Evolutionary conservation across 2,113 vertebrate genomes (phyloP), one percentile per base, ranked within the genome.

Genomic region (Engraulis encrasicolus): DNA sequence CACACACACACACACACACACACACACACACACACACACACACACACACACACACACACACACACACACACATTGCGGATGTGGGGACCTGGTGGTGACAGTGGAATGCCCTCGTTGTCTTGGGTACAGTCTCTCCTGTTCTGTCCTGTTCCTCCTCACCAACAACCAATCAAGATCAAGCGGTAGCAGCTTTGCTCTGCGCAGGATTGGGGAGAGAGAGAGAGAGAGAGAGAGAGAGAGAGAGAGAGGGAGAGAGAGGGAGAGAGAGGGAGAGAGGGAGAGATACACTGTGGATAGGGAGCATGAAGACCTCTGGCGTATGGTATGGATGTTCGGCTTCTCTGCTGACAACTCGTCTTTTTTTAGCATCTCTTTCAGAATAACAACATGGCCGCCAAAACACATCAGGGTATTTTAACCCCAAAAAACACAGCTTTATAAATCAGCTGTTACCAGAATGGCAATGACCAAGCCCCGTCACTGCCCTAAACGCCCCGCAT

Each of bases 91-190:
- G 91, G 90, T 81, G 90, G 90, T 91, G 92, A 89, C 89, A 89
- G 89, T 90, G 91, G 92, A n/a, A 94, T 93, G 48, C 48, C 61
- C 19, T 87, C 82, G 92, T 93, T 94, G 92, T 94, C 40, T 94
- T 92, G 89, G 89, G 87, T 89, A 77, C 90, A 86, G 90, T 92
- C 92, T n/a, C n/a, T n/a, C n/a, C n/a, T n/a, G n/a, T n/a, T n/a
- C n/a, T n/a, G n/a, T n/a, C n/a, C n/a, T 91, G 92, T 91, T 91
- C 90, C 90, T 89, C 89, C 88, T 89, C 91, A 91, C 92, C 95
- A 94, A 93, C 88, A 89, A 90, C 86, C 87, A 82, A 94, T 94
- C 92, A 92, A 88, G 92, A 87, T 95, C 93, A 94, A 94, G 91
- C 80, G n/a, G 79, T 58, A 85, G 78, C 11, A 66, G 74, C 89